Evolutionary conservation across 2,797 vertebrate genomes (phyloP).

Genomic region (Danio aesculapii): DNA sequence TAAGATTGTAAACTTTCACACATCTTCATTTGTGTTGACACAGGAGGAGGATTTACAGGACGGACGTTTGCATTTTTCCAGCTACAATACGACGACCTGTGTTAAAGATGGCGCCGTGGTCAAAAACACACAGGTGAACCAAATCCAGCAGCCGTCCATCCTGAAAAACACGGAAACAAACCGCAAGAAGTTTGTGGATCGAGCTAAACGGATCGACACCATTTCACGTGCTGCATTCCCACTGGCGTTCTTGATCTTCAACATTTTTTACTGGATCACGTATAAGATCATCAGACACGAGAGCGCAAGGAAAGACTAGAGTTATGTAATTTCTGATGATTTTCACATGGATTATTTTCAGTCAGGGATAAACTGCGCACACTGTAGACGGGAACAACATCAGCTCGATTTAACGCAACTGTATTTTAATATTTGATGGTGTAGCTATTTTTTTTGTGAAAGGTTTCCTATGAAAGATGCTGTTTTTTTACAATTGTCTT

Average conservation of each 20-base stretch:
- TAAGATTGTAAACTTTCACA: too few species aligned
- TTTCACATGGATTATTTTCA: too few species aligned
- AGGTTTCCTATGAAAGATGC: conserved; percentile 73
- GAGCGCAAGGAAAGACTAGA: conserved; percentile 88
- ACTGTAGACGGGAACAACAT: not conserved
- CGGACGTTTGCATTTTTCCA: conserved; percentile 92
- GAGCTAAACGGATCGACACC: conserved; percentile 98
- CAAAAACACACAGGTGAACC: conserved; percentile 81
- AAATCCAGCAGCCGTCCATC: conserved; percentile 75
- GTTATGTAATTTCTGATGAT: conserved; percentile 5
- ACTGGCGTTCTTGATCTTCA: conserved; percentile 97
- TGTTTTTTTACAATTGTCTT: conserved; percentile 73
- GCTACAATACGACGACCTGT: conserved; percentile 92
- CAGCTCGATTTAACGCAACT: not conserved
- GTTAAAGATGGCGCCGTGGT: conserved; percentile 89
- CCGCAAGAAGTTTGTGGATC: conserved; percentile 97
- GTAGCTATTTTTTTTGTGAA: not conserved
- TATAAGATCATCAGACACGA: conserved; percentile 98
- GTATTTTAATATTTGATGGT: not conserved
- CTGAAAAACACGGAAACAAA: conserved; percentile 90
- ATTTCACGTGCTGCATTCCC: conserved; percentile 97
- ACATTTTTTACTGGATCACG: conserved; percentile 99
- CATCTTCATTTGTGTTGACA: conserved; percentile 45
- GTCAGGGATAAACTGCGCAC: not conserved
- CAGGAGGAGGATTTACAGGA: conserved; percentile 93